phyloP scores from a whole-genome alignment of 2,888 invertebrate species.

The Macrophya annulata region DNA sequence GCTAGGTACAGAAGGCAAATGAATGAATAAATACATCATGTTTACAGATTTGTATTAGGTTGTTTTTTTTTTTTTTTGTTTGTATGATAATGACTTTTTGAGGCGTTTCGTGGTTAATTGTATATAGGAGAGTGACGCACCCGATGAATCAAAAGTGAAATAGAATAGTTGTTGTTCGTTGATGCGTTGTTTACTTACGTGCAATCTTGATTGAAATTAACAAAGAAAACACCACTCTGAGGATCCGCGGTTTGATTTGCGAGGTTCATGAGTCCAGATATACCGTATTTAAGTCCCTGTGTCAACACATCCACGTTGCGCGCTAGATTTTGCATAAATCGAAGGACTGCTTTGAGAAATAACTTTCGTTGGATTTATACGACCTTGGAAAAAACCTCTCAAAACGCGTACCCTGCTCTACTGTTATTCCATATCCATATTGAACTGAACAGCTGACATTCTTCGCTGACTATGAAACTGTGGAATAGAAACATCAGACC shows the following conservation, averaged over 20 bases:
- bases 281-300: conserved; percentile 80
- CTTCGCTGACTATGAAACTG: conserved; percentile 64
- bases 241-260: conserved; percentile 89
- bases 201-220: conserved; percentile 98
- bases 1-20: background rate
- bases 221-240: conserved; percentile 93
- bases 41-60: conserved; percentile 11
- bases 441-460: conserved; percentile 70
- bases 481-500: conserved; percentile 65
- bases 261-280: conserved; percentile 91
- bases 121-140: background rate
- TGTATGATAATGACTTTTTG: background rate
- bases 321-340: conserved; percentile 80
- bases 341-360: conserved; percentile 55
- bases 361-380: conserved; percentile 64
- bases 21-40: conserved; percentile 1
- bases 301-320: conserved; percentile 80
- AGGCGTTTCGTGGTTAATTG: background rate
- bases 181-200: conserved; percentile 88
- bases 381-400: conserved; percentile 66
- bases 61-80: background rate
- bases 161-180: conserved; percentile 38
- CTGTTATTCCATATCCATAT: conserved; percentile 68
- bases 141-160: conserved; percentile 8
- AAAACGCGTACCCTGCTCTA: conserved; percentile 58